Conservation (phyloP, 2,888 invertebrate genomes). For the Eristalis pertinax region DNA sequence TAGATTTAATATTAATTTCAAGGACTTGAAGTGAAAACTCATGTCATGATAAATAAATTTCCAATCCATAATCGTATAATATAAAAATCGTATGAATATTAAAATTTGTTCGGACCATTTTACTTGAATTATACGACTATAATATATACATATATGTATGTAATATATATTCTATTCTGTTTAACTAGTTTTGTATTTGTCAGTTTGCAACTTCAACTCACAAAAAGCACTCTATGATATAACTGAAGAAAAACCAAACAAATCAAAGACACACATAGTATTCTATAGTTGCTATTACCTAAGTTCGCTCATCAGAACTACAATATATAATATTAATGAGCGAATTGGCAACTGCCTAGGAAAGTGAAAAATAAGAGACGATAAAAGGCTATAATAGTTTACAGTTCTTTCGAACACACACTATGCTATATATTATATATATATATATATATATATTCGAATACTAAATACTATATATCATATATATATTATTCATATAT, state of each 20-base stretch:
- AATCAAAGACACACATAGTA: constrained; percentile 60
- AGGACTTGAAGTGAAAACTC: too few species aligned
- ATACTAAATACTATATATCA: too few species aligned
- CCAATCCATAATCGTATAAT: too few species aligned
- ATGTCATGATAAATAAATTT: too few species aligned
- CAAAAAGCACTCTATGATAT: constrained; percentile 36
- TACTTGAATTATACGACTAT: background rate
- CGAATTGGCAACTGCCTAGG: constrained; percentile 46
- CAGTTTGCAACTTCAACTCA: background rate
- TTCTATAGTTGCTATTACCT: constrained; percentile 27
- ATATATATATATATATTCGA: background rate
- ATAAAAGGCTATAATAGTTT: background rate
- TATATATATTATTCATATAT: background rate
- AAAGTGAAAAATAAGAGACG: background rate
- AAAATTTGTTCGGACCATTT: too few species aligned
- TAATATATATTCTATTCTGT: background rate
- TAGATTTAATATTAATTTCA: too few species aligned
- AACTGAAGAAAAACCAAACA: background rate
- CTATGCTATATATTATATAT: background rate
- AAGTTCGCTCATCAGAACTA: constrained; percentile 53
- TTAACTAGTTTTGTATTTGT: background rate
- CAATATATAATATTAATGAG: constrained; percentile 42
- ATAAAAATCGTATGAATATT: too few species aligned
- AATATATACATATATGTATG: background rate
- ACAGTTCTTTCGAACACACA: background rate